These are phyloP conservation scores for Brachypodius melanocephalos DNA, from an alignment of 2,113 vertebrate genomes.

Conservation along the genomic window DNA sequence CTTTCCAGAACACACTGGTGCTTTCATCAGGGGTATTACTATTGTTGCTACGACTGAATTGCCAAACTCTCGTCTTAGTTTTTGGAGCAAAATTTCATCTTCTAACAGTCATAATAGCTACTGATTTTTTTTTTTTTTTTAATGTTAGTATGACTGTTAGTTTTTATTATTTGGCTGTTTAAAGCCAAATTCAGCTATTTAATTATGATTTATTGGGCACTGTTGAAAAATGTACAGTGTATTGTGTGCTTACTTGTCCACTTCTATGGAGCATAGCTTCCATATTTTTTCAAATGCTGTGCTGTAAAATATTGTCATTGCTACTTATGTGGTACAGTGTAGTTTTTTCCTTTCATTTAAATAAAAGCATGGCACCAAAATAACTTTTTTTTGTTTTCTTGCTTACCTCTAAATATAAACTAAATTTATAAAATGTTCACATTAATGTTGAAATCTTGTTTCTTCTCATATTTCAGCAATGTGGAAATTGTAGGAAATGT, in stretches of 20 bases:
- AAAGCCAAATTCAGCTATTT: slow-evolving; percentile 76
- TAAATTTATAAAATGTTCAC: background rate
- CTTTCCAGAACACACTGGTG: slow-evolving; percentile 69
- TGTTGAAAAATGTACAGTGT: slow-evolving; percentile 77
- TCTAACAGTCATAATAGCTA: slow-evolving; percentile 63
- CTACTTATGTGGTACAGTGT: slow-evolving; percentile 78
- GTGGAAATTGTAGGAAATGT: background rate
- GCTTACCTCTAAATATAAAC: background rate
- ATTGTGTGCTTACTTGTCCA: slow-evolving; percentile 77
- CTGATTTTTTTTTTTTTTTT: slow-evolving; percentile 62
- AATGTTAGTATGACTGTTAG: slow-evolving; percentile 68
- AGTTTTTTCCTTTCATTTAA: slow-evolving; percentile 81
- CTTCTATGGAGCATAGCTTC: slow-evolving; percentile 71
- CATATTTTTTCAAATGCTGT: slow-evolving; percentile 79
- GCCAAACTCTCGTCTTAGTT: slow-evolving; percentile 73
- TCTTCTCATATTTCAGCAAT: background rate
- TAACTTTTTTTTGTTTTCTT: slow-evolving; percentile 16
- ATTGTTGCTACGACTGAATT: slow-evolving; percentile 59
- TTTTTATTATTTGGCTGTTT: slow-evolving; percentile 79
- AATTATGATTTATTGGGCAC: slow-evolving; percentile 72
- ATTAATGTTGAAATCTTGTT: background rate
- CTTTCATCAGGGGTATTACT: slow-evolving; percentile 70
- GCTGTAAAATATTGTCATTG: slow-evolving; percentile 81
- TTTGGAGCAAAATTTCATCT: slow-evolving; percentile 52
- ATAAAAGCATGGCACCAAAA: slow-evolving; percentile 94